These are phyloP conservation scores for Leptinotarsa rubiginosa DNA, from an alignment of 2,888 invertebrate genomes.

Conservation along the genomic window DNA sequence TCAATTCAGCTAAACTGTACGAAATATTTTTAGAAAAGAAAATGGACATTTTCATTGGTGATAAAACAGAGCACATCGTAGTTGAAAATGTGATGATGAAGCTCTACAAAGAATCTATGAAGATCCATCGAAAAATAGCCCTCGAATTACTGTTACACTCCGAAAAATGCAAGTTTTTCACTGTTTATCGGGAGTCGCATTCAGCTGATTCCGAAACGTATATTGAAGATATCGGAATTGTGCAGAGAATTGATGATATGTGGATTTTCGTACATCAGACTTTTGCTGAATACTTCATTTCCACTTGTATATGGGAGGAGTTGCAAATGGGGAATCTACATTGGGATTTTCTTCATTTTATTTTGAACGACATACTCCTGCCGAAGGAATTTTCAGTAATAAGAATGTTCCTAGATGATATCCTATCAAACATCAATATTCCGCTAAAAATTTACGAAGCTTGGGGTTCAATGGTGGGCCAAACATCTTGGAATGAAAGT, in stretches of 20 bases:
- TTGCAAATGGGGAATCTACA: neutral
- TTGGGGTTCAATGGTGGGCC: neutral
- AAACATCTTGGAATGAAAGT: constrained; percentile 9
- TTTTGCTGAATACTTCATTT: neutral
- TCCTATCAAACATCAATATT: neutral
- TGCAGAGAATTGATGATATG: neutral
- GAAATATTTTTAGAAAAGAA: constrained; percentile 23
- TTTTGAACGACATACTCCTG: neutral
- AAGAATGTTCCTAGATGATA: constrained; percentile 5
- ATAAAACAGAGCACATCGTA: constrained; percentile 1
- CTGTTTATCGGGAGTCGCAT: neutral
- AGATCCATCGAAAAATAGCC: neutral
- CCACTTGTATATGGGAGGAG: neutral
- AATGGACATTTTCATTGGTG: constrained; percentile 17
- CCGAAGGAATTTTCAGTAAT: neutral
- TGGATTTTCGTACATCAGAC: constrained; percentile 1
- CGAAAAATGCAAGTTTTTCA: neutral
- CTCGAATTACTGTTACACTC: neutral
- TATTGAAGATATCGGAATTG: neutral
- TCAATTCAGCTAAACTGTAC: constrained; percentile 21
- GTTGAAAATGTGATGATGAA: neutral
- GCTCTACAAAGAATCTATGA: neutral
- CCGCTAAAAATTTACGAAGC: neutral
- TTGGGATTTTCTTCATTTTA: constrained; percentile 10
- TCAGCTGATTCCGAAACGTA: neutral